Percentiles rank a stretch among this genome's conserved stretches.
These are phyloP conservation scores for Cercocebus atys DNA, from an alignment of 2,113 vertebrate species.

Conservation along the genomic window DNA sequence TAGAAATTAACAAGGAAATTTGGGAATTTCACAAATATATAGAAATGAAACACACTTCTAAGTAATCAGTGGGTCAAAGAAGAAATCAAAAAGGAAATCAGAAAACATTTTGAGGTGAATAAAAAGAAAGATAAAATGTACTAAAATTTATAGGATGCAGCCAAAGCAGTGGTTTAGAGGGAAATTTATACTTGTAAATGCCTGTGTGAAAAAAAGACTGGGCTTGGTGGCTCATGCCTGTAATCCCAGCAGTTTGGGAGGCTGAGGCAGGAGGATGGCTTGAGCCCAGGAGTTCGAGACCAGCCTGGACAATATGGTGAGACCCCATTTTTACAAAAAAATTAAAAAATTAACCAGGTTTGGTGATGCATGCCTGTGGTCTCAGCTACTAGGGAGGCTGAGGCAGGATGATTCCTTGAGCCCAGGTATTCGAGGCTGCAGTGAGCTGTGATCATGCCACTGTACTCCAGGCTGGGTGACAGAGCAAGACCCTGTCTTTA, in stretches of 20 bases:
- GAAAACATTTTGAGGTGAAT: neutral
- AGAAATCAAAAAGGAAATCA: neutral
- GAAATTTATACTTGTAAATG: neutral
- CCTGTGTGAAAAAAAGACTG: neutral
- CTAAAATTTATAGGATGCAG: neutral
- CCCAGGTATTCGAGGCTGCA: neutral
- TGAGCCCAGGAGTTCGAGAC: neutral
- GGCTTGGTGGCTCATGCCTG: neutral
- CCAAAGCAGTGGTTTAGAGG: neutral
- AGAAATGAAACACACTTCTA: neutral
- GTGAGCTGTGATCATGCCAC: too few species aligned
- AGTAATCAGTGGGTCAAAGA: neutral
- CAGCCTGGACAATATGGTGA: neutral
- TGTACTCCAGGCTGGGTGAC: neutral
- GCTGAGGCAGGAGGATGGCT: neutral
- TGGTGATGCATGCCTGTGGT: neutral
- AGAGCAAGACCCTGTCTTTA: neutral
- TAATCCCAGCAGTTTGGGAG: neutral
- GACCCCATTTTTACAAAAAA: neutral
- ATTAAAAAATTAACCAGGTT: neutral
- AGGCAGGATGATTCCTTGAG: neutral
- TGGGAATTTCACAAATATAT: neutral
- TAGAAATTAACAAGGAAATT: constrained; percentile 32
- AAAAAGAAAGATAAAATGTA: neutral
- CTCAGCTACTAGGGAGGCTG: neutral